Conservation (phyloP, 2,797 vertebrate species). For the Chiloscyllium punctatum region DNA sequence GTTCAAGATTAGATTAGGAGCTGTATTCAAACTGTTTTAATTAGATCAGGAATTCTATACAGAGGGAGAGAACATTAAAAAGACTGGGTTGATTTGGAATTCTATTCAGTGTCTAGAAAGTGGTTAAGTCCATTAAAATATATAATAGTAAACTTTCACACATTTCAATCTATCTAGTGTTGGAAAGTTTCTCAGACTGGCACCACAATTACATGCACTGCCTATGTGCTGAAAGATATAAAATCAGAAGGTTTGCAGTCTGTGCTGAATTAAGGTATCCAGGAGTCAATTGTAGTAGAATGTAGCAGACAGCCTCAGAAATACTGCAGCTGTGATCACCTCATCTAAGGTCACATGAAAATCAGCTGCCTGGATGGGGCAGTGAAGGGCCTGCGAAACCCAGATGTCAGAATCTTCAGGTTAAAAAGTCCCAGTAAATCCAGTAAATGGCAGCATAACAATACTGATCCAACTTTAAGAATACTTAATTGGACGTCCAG, state of each 20-base stretch:
- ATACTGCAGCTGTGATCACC: background rate
- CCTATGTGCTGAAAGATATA: background rate
- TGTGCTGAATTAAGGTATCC: background rate
- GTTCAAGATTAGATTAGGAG: constrained; percentile 18
- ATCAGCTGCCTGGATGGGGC: background rate
- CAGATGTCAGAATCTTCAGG: background rate
- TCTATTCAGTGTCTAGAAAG: background rate
- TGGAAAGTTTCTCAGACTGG: background rate
- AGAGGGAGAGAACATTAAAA: background rate
- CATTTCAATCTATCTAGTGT: background rate
- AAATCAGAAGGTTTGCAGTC: background rate
- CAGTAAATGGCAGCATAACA: background rate
- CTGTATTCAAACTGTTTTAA: constrained; percentile 7
- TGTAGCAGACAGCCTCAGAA: background rate
- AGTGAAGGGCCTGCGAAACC: background rate
- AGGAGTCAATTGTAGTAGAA: background rate
- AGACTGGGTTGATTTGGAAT: background rate
- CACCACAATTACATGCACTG: background rate
- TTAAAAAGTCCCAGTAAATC: background rate
- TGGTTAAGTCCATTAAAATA: background rate
- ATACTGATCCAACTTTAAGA: too few species aligned
- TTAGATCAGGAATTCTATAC: background rate
- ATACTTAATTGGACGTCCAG: too few species aligned
- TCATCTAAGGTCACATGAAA: background rate
- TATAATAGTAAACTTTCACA: background rate